These are phyloP conservation scores for Drosophila willistoni DNA, from an alignment of 1,140 invertebrate genomes.

Conservation along the genomic window DNA sequence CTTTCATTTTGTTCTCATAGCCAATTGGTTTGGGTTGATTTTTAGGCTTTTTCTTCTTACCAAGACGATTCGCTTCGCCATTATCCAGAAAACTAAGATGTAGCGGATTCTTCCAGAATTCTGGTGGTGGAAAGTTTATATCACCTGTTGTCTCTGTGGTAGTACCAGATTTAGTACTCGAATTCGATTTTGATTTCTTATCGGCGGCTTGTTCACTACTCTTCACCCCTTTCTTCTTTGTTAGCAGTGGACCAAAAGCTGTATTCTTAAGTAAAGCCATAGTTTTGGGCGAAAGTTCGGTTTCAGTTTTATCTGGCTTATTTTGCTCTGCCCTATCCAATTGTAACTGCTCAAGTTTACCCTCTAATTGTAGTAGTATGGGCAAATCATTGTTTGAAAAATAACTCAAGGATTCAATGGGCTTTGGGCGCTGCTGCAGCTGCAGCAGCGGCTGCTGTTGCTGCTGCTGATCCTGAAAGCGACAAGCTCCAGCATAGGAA, in stretches of 20 bases:
- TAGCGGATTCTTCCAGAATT: conserved; percentile 36
- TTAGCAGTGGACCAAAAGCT: not conserved
- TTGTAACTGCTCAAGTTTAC: not conserved
- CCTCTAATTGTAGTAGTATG: not conserved
- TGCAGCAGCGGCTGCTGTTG: not conserved
- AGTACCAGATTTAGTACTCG: not conserved
- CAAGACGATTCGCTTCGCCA: not conserved
- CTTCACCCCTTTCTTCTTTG: not conserved
- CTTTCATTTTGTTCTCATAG: conserved; percentile 30
- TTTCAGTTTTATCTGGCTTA: not conserved
- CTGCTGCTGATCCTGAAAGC: not conserved
- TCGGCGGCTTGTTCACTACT: not conserved
- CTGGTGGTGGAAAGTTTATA: conserved; percentile 9
- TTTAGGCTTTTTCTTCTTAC: not conserved
- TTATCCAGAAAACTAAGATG: conserved; percentile 18
- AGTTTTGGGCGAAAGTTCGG: not conserved
- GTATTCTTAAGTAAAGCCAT: not conserved
- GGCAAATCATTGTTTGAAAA: conserved; percentile 6
- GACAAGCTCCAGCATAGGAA: conserved; percentile 12
- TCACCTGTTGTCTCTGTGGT: not conserved
- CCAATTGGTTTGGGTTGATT: conserved; percentile 28
- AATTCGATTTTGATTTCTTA: too few relatives aligned
- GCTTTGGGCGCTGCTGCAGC: not conserved
- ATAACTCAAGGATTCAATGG: not conserved
- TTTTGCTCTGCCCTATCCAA: too few relatives aligned